These are phyloP conservation scores for Cephus runcator DNA, from an alignment of 2,888 invertebrate species.

Conservation along the genomic window DNA sequence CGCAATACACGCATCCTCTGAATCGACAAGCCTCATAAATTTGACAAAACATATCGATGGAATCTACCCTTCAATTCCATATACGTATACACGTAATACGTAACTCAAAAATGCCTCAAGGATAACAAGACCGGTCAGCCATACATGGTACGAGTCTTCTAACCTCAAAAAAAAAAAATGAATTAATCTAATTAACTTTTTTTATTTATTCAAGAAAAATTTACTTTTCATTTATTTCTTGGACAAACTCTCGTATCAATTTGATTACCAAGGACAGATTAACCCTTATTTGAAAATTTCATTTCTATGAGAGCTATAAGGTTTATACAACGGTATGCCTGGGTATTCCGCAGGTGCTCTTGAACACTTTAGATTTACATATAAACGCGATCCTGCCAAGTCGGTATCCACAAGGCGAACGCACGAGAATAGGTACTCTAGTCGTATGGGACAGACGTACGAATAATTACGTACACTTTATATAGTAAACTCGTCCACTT, in stretches of 20 bases:
- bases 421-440: not conserved
- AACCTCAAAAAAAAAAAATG: too few relatives aligned
- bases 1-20: not conserved
- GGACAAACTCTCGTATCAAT: not conserved
- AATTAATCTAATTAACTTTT: too few relatives aligned
- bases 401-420: not conserved
- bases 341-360: conserved; percentile 11
- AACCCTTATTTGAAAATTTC: not conserved
- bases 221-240: not conserved
- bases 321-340: not conserved
- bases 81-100: too few relatives aligned
- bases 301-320: not conserved
- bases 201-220: too few relatives aligned
- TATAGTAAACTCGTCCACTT: not conserved
- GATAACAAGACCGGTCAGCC: too few relatives aligned
- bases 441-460: not conserved
- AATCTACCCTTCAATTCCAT: too few relatives aligned
- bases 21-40: not conserved
- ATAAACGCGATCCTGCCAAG: conserved; percentile 12
- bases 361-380: conserved; percentile 13
- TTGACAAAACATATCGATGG: not conserved
- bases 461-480: not conserved
- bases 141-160: too few relatives aligned
- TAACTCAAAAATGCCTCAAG: too few relatives aligned
- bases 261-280: not conserved